Conservation (phyloP, 2,113 vertebrate genomes). For the Fregetta grallaria region DNA sequence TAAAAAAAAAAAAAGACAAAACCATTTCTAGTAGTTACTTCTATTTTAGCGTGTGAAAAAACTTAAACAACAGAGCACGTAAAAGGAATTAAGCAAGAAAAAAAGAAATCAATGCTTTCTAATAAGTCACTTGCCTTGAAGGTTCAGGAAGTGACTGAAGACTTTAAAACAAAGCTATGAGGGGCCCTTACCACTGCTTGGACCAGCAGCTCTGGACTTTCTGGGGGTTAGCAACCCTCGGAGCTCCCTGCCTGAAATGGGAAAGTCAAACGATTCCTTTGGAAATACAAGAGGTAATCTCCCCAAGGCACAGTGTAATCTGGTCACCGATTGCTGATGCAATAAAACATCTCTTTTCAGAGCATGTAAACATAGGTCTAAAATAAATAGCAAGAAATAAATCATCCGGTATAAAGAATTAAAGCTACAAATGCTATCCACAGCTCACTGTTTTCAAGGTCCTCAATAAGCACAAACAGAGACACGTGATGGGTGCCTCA, state of each 20-base stretch:
- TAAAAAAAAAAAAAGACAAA: background rate
- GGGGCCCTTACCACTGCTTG: background rate
- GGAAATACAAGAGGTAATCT: background rate
- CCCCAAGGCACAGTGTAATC: background rate
- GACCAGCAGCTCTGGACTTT: background rate
- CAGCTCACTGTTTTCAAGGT: background rate
- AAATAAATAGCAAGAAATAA: background rate
- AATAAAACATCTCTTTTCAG: background rate
- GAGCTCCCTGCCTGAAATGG: rapidly evolving
- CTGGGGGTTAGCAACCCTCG: background rate
- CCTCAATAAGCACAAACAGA: background rate
- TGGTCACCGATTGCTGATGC: background rate
- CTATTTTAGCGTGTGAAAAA: background rate
- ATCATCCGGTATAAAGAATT: background rate
- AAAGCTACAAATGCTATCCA: background rate
- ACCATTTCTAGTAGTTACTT: background rate
- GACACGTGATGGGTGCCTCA: background rate
- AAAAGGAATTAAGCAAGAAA: background rate
- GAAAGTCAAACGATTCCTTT: background rate
- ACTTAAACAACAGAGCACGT: background rate
- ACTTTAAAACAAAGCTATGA: background rate
- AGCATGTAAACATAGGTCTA: background rate
- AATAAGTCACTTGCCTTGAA: background rate
- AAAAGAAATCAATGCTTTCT: background rate
- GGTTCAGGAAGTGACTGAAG: background rate